Base-by-base conservation (phyloP, 2,888 invertebrate genomes). In the Ichneumoninae sp. region DNA sequence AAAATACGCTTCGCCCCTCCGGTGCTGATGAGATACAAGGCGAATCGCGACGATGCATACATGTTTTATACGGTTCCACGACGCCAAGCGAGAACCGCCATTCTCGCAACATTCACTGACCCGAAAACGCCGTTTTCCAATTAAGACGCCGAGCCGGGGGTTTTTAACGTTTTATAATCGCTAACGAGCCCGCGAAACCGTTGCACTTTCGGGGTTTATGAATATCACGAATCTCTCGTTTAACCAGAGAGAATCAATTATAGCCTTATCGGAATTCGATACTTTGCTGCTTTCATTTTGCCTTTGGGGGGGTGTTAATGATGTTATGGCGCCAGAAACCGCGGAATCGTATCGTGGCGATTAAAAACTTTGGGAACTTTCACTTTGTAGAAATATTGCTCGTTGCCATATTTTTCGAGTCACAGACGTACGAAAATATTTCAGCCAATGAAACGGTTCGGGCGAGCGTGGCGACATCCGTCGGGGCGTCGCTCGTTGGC, bases 71-170 rank as follows among this genome's bases (percentile, higher is more conserved):
- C 47, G n/a, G 47, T 50, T 33, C 52, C 75, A 52, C 52, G 66
- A 65, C 36, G 52, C 52, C 54, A 40, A 47, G 6, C 60, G 19
- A 16, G 36, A 50, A 47, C 62, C 57, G 72, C 40, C 60, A 71
- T 76, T 54, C 66, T 60, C 60, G 76, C 44, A 57, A 66, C 57
- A 68, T 69, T 62, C 66, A 66, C 72, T 80, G 77, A 80, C 76
- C 77, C 74, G 72, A 77, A 68, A 84, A 80, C 47, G 33, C 60
- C 54, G 80, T 80, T 80, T 65, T 80, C 84, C 77, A 84, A 84
- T 84, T 84, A 84, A 68, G 66, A 68, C 71, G 65, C 30, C 19
- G 71, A 40, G 26, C 54, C 0, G 13, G 44, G 50, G 8, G n/a
- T 65, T 72, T 30, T 71, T 30, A 36, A 65, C 47, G 10, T 65